Evolutionary conservation across 2,888 invertebrate genomes (phyloP), one percentile per base, ranked within the genome.

Genomic region (Lamproptera curius): DNA sequence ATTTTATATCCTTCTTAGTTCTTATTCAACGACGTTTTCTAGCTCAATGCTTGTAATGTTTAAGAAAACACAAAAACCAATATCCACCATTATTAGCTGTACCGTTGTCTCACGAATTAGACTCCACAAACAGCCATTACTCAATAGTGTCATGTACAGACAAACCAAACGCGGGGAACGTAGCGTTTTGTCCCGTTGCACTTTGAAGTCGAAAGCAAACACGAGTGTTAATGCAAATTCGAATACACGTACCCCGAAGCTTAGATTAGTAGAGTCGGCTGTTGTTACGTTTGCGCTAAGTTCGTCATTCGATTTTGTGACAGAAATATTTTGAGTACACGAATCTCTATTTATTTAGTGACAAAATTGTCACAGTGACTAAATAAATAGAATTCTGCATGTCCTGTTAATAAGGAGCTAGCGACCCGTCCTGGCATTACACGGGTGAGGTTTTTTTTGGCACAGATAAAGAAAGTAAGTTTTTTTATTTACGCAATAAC

Each of bases 101-200:
- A 23, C 14, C 23, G 20, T 42, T 38, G 48, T 48, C 16, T 38
- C 4, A 26, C 13, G 39, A 23, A 10, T 35, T 31, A 23, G 37
- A 31, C 17, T 42, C 37, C 36, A 38, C 31, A 37, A 11, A 42
- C 26, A 38, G 33, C 38, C 13, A 42, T 26, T 38, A 38, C 48
- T 42, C 34, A 38, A n/a, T 28, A 8, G 15, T 16, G 15, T 31
- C 34, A 31, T 42, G 40, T 46, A 20, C 1, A 11, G 10, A 2
- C 20, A 13, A n/a, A 34, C 26, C 16, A 16, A 16, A 16, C 9
- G 15, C 26, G 40, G n/a, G 6, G 13, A 28, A 5, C 28, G 28
- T 28, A 10, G n/a, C n/a, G n/a, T 28, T 28, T 9, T 28, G 28
- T 28, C 28, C 2, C 35, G 13, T 35, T 14, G 35, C 15, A 35